phyloP scores from a whole-genome alignment of 1,140 invertebrate genomes.

The Frieseomelitta varia region DNA sequence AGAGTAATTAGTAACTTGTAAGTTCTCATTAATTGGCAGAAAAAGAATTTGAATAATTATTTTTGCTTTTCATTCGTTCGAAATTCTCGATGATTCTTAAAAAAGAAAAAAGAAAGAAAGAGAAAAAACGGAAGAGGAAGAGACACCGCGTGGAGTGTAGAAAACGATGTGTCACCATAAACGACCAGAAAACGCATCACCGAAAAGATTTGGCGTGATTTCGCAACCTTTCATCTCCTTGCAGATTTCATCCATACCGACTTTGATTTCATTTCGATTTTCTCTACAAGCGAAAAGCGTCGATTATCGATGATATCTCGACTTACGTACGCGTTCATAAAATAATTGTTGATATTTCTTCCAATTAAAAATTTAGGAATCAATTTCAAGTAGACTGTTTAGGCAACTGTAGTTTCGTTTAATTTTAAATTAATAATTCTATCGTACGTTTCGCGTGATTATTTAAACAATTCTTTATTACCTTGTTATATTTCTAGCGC shows the following conservation, averaged over 20 bases:
- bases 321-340: slow-evolving; percentile 10
- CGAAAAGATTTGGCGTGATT: background rate
- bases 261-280: slow-evolving; percentile 18
- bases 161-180: background rate
- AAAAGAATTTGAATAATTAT: too few relatives aligned
- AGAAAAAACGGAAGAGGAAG: background rate
- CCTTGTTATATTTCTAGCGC: background rate
- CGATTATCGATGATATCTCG: background rate
- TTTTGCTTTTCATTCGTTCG: background rate
- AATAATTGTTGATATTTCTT: background rate
- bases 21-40: too few relatives aligned
- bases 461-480: too few relatives aligned
- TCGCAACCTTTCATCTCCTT: background rate
- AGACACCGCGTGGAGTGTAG: too few relatives aligned
- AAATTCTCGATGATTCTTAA: background rate
- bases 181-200: background rate
- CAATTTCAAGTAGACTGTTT: too few relatives aligned
- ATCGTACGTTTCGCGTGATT: too few relatives aligned
- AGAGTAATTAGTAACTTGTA: too few relatives aligned
- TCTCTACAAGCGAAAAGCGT: background rate
- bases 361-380: too few relatives aligned
- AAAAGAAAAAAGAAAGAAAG: background rate
- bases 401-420: too few relatives aligned
- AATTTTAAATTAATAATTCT: too few relatives aligned
- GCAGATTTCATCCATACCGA: background rate